These are phyloP conservation scores for Glareola pratincola DNA, from an alignment of 2,113 vertebrate species.

Conservation along the genomic window DNA sequence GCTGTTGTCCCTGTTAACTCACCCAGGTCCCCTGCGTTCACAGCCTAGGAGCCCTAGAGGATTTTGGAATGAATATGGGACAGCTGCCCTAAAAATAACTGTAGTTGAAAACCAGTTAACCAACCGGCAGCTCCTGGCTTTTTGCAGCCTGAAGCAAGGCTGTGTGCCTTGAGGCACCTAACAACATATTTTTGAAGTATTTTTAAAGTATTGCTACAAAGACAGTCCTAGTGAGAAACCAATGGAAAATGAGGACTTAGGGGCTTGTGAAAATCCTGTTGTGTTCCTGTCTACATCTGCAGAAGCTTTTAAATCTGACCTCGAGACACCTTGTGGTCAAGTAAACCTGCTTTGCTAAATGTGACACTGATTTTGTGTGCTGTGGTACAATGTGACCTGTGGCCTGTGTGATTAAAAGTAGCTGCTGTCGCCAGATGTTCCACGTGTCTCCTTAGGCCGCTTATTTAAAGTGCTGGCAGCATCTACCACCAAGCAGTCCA, in stretches of 20 bases:
- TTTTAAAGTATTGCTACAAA: not conserved
- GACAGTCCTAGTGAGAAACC: not conserved
- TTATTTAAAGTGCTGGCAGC: slow-evolving; percentile 23
- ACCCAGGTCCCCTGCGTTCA: not conserved
- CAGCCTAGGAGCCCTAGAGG: not conserved
- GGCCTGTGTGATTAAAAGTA: not conserved
- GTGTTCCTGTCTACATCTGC: not conserved
- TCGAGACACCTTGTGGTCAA: not conserved
- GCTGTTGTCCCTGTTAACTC: not conserved
- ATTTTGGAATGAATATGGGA: not conserved
- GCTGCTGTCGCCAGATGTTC: slow-evolving; percentile 36
- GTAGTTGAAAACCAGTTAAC: not conserved
- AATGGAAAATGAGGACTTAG: not conserved
- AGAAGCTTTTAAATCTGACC: not conserved
- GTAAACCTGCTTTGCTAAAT: not conserved
- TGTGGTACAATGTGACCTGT: not conserved
- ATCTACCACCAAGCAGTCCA: not conserved
- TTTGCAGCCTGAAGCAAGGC: not conserved
- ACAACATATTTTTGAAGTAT: not conserved
- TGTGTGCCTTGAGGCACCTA: not conserved
- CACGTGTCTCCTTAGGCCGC: not conserved
- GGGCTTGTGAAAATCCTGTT: not conserved
- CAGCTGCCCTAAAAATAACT: not conserved
- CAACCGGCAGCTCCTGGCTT: not conserved
- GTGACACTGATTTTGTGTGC: not conserved